Percentiles rank a stretch among this genome's conserved stretches.
Evolutionary conservation across 2,888 invertebrate species (phyloP).

Genomic region (Morpho helenor): DNA sequence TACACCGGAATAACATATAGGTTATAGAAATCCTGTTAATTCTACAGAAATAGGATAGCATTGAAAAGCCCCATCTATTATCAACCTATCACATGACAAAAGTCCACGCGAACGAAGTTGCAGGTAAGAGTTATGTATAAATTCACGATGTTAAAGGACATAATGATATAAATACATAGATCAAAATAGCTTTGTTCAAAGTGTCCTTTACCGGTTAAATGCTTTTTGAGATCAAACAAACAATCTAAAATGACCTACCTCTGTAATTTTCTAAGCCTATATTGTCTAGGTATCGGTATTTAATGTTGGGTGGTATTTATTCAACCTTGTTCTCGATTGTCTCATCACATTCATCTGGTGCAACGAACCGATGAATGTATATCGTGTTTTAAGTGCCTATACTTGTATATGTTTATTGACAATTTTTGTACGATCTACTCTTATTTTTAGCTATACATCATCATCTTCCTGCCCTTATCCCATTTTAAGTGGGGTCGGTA

Average conservation of each 20-base stretch:
- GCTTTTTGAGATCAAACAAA: slow-evolving; percentile 6
- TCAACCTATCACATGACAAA: no score
- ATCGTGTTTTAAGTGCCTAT: slow-evolving; percentile 7
- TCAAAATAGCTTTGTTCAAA: not conserved
- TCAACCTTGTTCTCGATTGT: slow-evolving; percentile 66
- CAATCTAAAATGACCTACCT: slow-evolving; percentile 1
- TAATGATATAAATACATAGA: no score
- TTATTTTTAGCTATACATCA: no score
- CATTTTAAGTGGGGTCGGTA: no score
- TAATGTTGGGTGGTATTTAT: slow-evolving; percentile 27
- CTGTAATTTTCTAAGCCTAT: slow-evolving; percentile 1
- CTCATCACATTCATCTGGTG: slow-evolving; percentile 50
- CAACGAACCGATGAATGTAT: slow-evolving; percentile 51
- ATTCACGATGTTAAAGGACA: no score
- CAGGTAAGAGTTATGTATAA: no score
- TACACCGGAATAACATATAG: no score
- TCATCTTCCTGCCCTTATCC: no score
- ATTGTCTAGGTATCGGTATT: slow-evolving; percentile 14
- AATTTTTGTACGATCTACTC: not conserved
- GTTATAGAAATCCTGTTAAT: no score
- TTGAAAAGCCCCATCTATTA: no score
- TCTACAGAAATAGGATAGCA: no score
- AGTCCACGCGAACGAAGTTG: no score
- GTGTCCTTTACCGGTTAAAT: slow-evolving; percentile 3
- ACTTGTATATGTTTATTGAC: not conserved